These are phyloP conservation scores for Eumeta japonica DNA, from an alignment of 1,140 invertebrate genomes.

Conservation along the genomic window DNA sequence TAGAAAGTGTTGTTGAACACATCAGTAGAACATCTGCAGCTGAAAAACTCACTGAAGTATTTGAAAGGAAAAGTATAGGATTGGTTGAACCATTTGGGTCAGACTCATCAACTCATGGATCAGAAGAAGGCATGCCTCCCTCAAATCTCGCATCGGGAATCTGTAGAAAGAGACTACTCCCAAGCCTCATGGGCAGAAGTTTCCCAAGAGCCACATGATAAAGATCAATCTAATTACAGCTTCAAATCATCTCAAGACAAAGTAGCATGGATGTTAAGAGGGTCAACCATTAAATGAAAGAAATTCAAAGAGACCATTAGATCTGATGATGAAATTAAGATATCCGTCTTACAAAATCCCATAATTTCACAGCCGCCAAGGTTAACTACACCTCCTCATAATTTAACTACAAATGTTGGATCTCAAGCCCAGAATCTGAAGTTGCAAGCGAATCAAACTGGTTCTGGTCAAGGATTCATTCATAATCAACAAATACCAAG, in stretches of 20 bases:
- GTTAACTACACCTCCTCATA: constrained; percentile 12
- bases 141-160: constrained; percentile 28
- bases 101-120: constrained; percentile 19
- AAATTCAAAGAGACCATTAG: constrained; percentile 17
- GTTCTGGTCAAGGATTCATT: constrained; percentile 20
- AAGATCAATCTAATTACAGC: constrained; percentile 21
- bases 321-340: constrained; percentile 18
- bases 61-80: constrained; percentile 50
- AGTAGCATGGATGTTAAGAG: too few species aligned
- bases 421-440: constrained; percentile 25
- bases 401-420: constrained; percentile 13
- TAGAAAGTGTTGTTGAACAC: constrained; percentile 31
- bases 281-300: too few species aligned
- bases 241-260: too few species aligned
- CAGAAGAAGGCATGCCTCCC: constrained; percentile 30
- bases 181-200: constrained; percentile 48
- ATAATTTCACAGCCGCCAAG: constrained; percentile 22
- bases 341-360: constrained; percentile 9
- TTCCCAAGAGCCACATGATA: constrained; percentile 21
- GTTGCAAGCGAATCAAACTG: constrained; percentile 19
- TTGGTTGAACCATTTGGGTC: constrained; percentile 33
- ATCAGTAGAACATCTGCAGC: constrained; percentile 38
- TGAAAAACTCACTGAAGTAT: constrained; percentile 50
- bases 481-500: constrained; percentile 21
- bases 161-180: constrained; percentile 40